phyloP scores from a whole-genome alignment of 2,888 invertebrate species.

The Silvanus unidentatus region DNA sequence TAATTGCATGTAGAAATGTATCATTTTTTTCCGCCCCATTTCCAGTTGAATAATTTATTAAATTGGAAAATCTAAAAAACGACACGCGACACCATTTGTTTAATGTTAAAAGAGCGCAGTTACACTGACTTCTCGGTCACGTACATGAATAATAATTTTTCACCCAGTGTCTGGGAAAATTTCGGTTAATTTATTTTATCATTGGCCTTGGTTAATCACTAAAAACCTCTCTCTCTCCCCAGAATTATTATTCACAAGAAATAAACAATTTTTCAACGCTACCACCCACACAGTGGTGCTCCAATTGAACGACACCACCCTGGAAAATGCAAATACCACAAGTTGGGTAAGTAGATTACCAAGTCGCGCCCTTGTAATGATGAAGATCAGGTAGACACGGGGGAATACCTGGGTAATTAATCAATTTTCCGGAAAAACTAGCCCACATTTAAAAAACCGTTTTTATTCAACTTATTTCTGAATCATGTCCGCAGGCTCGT shows the following conservation, averaged over 20 bases:
- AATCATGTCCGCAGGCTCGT: constrained; percentile 23
- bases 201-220: constrained; percentile 7
- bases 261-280: constrained; percentile 27
- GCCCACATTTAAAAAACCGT: background rate
- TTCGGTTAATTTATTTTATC: constrained; percentile 3
- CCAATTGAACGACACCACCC: constrained; percentile 50
- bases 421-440: too few relatives aligned
- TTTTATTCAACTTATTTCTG: background rate
- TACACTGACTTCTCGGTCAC: too few relatives aligned
- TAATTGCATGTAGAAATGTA: too few relatives aligned
- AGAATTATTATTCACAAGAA: constrained; percentile 34
- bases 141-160: background rate
- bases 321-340: constrained; percentile 27
- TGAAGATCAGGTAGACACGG: too few relatives aligned
- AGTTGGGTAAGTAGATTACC: constrained; percentile 24
- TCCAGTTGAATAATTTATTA: background rate
- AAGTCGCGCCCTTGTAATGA: too few relatives aligned
- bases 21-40: background rate
- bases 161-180: too few relatives aligned
- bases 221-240: constrained; percentile 17
- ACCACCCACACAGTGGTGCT: constrained; percentile 50
- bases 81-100: too few relatives aligned
- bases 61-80: too few relatives aligned
- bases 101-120: too few relatives aligned
- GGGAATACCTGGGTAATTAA: too few relatives aligned